A percentile compares a stretch with the other conserved stretches of the same genome.
Evolutionary conservation across 1,140 invertebrate genomes (phyloP).

Genomic region (Araneus ventricosus): DNA sequence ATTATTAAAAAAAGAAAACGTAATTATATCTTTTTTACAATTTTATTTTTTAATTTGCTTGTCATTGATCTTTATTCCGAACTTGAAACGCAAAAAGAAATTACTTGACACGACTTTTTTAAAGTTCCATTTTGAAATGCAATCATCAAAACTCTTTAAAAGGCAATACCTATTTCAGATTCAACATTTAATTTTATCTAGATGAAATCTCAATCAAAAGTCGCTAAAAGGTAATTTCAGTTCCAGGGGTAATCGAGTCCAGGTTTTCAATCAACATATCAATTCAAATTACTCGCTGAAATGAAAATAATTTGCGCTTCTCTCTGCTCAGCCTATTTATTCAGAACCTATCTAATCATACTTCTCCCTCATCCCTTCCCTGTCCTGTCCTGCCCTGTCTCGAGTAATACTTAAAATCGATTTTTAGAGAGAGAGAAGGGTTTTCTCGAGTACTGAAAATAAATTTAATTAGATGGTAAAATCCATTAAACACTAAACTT

Average conservation of each 20-base stretch:
- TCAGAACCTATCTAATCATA: not conserved
- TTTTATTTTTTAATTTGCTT: too few relatives aligned
- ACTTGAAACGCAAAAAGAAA: too few relatives aligned
- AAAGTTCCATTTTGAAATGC: not conserved
- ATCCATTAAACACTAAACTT: constrained; percentile 41
- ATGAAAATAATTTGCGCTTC: constrained; percentile 20
- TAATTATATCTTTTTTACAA: too few relatives aligned
- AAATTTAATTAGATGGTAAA: constrained; percentile 49
- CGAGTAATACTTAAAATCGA: not conserved
- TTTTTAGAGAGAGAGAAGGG: not conserved
- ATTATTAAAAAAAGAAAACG: too few relatives aligned
- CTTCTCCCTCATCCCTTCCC: not conserved
- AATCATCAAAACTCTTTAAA: not conserved
- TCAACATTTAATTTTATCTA: not conserved
- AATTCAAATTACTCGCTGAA: not conserved
- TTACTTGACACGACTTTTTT: not conserved
- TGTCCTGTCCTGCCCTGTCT: not conserved
- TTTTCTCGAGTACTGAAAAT: not conserved
- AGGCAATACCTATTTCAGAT: not conserved
- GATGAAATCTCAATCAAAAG: not conserved
- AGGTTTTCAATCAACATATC: not conserved
- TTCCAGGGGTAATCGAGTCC: not conserved
- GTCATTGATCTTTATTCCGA: too few relatives aligned
- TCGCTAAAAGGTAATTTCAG: not conserved
- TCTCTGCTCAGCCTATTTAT: not conserved